Base-by-base conservation (phyloP, 2,888 invertebrate species). In the Crocallis elinguaria region DNA sequence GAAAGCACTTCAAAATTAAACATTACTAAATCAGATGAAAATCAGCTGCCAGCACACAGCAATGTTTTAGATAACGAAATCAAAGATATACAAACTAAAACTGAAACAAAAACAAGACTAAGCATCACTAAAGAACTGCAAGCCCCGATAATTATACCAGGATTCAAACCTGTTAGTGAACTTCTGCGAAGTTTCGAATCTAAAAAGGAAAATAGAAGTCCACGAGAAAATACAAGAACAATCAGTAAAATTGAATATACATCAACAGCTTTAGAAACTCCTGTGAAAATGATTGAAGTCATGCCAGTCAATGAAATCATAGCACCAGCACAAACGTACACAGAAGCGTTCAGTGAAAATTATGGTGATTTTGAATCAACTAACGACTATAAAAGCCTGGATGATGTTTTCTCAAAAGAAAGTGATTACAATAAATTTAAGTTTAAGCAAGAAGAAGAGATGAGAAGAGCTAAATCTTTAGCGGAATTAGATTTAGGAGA, bases 401-500 rank as follows among this genome's bases (percentile, higher is more conserved):
- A 57, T 1, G 44, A 54, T n/a, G 48, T 54, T 0, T 54, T 54
- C 39, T 19, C 48, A 5, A 49, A 11, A 25, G 49, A 60, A 1
- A 25, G 16, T 29, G 58, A 61, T 7, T 48, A 38, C 2, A 41
- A 48, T 12, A 60, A 39, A 17, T 30, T 52, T 2, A 45, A 58
- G 39, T 57, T 42, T 11, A 51, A 49, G 25, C 49, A 57, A 36
- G 56, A 63, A 35, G 49, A 62, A 6, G 60, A 52, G 13, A 17
- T 54, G 39, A 45, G 53, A 62, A 27, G 66, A 62, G 52, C 49
- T 7, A 82, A 79, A 37, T 86, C 86, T 1, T 45, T 81, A 1
- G 87, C 80, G 0, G 87, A 84, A 27, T 21, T 77, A n/a, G 79
- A 86, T 52, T 57, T 84, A 48, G 84, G 80, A 0, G 77, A 83